Conservation (phyloP, 2,888 invertebrate species). For the Torymus auratus region DNA sequence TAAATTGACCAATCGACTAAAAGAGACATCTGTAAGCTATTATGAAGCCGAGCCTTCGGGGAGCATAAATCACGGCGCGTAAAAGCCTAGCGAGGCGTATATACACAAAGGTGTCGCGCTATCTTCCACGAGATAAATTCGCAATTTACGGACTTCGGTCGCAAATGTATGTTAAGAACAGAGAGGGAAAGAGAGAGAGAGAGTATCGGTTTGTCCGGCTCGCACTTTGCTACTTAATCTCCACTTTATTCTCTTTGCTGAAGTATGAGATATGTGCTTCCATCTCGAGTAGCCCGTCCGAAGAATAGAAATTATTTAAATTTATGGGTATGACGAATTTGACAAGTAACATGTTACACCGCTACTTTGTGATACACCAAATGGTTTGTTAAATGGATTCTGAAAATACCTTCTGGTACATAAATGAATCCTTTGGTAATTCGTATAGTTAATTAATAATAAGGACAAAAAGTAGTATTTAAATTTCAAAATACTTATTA, state of each 20-base stretch:
- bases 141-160: slow-evolving; percentile 51
- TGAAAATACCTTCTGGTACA: too few relatives aligned
- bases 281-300: too few relatives aligned
- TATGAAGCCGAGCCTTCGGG: slow-evolving; percentile 40
- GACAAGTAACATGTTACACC: too few relatives aligned
- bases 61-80: slow-evolving; percentile 49
- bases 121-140: slow-evolving; percentile 55
- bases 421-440: too few relatives aligned
- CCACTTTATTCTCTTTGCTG: not conserved
- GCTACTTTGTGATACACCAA: too few relatives aligned
- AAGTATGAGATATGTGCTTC: not conserved
- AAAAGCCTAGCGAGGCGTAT: slow-evolving; percentile 48
- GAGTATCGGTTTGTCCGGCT: not conserved
- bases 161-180: slow-evolving; percentile 26
- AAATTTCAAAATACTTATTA: too few relatives aligned
- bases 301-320: slow-evolving; percentile 24
- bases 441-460: too few relatives aligned
- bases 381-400: too few relatives aligned
- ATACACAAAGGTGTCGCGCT: slow-evolving; percentile 51
- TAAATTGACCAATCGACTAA: slow-evolving; percentile 55
- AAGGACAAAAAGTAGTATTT: too few relatives aligned
- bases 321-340: too few relatives aligned
- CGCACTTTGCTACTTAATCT: slow-evolving; percentile 35
- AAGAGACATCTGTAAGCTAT: slow-evolving; percentile 57
- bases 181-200: too few relatives aligned